phyloP scores from a whole-genome alignment of 2,797 vertebrate genomes.

The Melanotaenia nigrans region DNA sequence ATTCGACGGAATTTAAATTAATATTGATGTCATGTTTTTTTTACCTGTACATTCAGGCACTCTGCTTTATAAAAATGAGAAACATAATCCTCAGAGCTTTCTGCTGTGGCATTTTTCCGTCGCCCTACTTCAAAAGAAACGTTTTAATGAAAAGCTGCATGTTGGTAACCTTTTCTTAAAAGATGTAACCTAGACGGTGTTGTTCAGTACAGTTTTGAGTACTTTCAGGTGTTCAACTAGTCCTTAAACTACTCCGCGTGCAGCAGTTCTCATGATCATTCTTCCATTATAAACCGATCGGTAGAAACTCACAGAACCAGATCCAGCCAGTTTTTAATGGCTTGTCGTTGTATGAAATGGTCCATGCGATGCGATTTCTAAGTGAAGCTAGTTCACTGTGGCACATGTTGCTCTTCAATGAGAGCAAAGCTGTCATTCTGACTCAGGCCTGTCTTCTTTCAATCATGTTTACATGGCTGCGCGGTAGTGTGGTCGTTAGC shows the following conservation, averaged over 20 bases:
- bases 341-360: background rate
- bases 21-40: background rate
- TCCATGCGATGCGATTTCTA: background rate
- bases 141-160: conserved; percentile 19
- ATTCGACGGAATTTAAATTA: background rate
- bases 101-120: conserved; percentile 38
- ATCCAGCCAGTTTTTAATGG: conserved; percentile 11
- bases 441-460: background rate
- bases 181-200: conserved; percentile 30
- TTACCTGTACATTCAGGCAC: background rate
- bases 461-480: too few species aligned
- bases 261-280: background rate
- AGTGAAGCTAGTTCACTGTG: background rate
- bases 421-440: background rate
- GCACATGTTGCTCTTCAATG: background rate
- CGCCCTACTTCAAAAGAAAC: conserved; percentile 42
- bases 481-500: too few species aligned
- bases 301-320: conserved; percentile 4
- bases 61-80: conserved; percentile 8
- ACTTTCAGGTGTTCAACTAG: conserved; percentile 23
- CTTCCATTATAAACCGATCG: conserved; percentile 13
- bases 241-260: conserved; percentile 19
- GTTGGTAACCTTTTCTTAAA: conserved; percentile 55
- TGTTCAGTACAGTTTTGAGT: conserved; percentile 5
- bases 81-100: conserved; percentile 20